Evolutionary conservation across 2,797 vertebrate genomes (phyloP).

Genomic region (Poecilia picta): DNA sequence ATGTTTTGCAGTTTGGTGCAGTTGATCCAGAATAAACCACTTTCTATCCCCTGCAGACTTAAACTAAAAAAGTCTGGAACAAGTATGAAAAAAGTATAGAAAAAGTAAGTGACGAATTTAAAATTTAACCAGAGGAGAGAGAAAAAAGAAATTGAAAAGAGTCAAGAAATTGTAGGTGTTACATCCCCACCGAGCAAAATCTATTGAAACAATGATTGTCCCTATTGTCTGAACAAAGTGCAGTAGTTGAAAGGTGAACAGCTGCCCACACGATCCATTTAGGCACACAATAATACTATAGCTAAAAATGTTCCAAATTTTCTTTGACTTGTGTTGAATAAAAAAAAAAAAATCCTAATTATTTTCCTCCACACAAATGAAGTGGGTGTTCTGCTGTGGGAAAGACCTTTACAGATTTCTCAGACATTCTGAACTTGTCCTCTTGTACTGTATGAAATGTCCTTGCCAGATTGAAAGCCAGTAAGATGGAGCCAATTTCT

Average conservation of each 20-base stretch:
- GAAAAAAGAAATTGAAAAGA: not conserved
- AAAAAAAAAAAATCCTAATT: not conserved
- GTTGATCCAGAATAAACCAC: conserved; percentile 31
- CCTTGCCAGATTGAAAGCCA: not conserved
- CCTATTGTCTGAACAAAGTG: not conserved
- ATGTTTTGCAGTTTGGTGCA: conserved; percentile 41
- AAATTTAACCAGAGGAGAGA: not conserved
- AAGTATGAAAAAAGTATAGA: not conserved
- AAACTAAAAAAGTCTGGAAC: conserved; percentile 2
- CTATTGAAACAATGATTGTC: not conserved
- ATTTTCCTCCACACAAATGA: not conserved
- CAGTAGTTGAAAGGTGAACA: not conserved
- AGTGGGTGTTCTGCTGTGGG: not conserved
- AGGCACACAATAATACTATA: not conserved
- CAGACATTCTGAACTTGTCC: not conserved
- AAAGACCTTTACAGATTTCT: not conserved
- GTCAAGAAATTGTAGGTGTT: not conserved
- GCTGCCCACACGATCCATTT: not conserved
- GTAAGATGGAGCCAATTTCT: not conserved
- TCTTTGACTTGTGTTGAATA: not conserved
- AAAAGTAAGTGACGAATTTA: not conserved
- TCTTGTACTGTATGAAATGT: not conserved
- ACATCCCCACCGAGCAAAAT: not conserved
- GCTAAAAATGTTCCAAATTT: not conserved
- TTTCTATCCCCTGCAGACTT: conserved; percentile 32